Percentiles rank a stretch among this genome's conserved stretches.
These are phyloP conservation scores for Eleginops maclovinus DNA, from an alignment of 2,113 vertebrate species.

Conservation along the genomic window DNA sequence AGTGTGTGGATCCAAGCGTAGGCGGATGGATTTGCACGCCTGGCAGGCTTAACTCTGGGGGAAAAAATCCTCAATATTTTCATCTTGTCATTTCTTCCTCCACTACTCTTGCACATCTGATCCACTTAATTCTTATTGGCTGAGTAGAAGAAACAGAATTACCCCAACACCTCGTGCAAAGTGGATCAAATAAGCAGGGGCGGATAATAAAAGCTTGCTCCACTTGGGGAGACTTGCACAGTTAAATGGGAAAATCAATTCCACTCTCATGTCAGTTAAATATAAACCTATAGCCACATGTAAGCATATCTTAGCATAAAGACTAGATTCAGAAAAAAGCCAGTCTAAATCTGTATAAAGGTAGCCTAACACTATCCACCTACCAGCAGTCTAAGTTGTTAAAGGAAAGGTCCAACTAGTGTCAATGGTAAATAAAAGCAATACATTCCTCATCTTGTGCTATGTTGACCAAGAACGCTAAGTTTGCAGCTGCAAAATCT, in stretches of 20 bases:
- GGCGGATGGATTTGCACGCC: neutral
- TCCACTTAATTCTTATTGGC: slow-evolving; percentile 20
- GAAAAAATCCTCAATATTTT: neutral
- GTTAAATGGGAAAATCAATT: neutral
- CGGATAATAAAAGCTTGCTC: neutral
- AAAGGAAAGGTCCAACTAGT: no score
- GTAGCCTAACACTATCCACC: neutral
- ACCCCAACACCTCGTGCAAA: neutral
- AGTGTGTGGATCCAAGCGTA: neutral
- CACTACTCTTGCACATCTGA: slow-evolving; percentile 32
- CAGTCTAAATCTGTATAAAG: neutral
- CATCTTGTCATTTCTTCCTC: slow-evolving; percentile 1
- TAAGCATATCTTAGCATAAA: neutral
- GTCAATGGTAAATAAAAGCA: no score
- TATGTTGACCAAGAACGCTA: no score
- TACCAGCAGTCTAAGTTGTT: neutral
- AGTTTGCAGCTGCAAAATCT: no score
- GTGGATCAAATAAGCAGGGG: slow-evolving; percentile 9
- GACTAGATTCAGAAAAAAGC: neutral
- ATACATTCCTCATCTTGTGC: no score
- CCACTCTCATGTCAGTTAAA: neutral
- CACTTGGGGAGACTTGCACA: neutral
- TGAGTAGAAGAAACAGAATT: slow-evolving; percentile 32
- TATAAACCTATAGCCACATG: neutral
- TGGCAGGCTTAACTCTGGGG: neutral